These are phyloP conservation scores for Amphipyra tragopoginis DNA, from an alignment of 2,888 invertebrate species.

Conservation along the genomic window DNA sequence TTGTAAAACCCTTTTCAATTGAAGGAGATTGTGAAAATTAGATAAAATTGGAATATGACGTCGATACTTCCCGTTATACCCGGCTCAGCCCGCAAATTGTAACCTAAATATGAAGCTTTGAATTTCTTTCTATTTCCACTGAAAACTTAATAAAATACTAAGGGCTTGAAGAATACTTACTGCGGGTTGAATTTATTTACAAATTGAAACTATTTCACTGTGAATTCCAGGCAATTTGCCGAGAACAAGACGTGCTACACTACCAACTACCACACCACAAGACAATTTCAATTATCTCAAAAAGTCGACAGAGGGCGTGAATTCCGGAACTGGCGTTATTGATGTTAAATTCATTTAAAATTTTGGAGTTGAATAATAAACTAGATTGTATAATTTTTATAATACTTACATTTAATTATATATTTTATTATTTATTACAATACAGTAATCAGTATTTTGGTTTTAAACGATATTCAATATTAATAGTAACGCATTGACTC, in stretches of 20 bases:
- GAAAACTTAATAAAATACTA: slow-evolving; percentile 29
- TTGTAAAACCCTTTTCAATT: slow-evolving; percentile 9
- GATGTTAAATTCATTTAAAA: slow-evolving; percentile 57
- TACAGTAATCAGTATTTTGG: background rate
- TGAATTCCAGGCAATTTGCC: slow-evolving; percentile 78
- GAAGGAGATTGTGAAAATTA: slow-evolving; percentile 37
- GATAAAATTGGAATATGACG: slow-evolving; percentile 73
- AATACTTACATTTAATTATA: background rate
- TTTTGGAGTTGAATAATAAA: background rate
- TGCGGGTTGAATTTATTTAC: slow-evolving; percentile 74
- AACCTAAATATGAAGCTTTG: slow-evolving; percentile 60
- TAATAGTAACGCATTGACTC: slow-evolving; percentile 25
- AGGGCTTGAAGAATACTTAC: slow-evolving; percentile 73
- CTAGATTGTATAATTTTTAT: background rate
- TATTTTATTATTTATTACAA: background rate
- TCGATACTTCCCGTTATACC: slow-evolving; percentile 70
- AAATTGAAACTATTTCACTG: slow-evolving; percentile 76
- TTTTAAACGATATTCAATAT: rapidly evolving
- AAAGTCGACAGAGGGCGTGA: slow-evolving; percentile 76
- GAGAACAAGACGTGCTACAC: slow-evolving; percentile 69
- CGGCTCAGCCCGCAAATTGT: slow-evolving; percentile 71
- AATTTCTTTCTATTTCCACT: slow-evolving; percentile 17
- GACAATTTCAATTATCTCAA: slow-evolving; percentile 75
- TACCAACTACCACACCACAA: slow-evolving; percentile 83
- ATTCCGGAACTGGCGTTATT: slow-evolving; percentile 78